A percentile compares a stretch with the other conserved stretches of the same genome.
Conservation (phyloP, 2,113 vertebrate species). For the Empidonax traillii region DNA sequence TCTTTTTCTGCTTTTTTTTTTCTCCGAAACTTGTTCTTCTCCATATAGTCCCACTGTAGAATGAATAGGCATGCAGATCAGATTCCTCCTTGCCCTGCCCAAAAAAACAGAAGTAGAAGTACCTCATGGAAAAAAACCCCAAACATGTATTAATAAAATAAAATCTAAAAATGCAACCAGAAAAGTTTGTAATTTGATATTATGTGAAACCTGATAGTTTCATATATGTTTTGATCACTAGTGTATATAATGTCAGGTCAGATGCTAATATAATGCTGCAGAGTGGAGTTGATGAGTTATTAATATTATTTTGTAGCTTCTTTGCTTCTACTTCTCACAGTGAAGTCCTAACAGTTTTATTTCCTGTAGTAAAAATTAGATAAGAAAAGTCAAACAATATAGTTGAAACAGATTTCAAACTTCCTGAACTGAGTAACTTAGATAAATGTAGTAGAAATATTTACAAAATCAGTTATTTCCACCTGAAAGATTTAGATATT, state of each 20-base stretch:
- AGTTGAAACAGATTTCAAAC: neutral
- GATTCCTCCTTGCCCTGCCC: fast-evolving
- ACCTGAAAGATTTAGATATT: neutral
- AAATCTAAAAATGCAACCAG: neutral
- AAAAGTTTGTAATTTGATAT: neutral
- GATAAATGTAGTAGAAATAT: neutral
- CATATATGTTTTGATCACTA: neutral
- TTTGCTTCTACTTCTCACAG: neutral
- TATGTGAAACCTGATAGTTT: neutral
- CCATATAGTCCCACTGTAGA: neutral
- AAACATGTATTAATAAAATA: neutral
- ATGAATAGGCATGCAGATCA: neutral
- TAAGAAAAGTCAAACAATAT: neutral
- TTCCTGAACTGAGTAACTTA: neutral
- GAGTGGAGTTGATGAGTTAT: neutral
- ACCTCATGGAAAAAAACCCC: fast-evolving
- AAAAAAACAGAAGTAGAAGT: neutral
- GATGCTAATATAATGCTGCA: neutral
- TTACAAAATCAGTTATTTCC: neutral
- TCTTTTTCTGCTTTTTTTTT: neutral
- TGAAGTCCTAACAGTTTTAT: neutral
- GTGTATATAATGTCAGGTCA: neutral
- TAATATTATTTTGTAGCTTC: neutral
- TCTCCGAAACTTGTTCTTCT: neutral
- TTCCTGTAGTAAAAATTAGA: neutral